phyloP scores from a whole-genome alignment of 2,888 invertebrate species.

The Drosophila macrospina region DNA sequence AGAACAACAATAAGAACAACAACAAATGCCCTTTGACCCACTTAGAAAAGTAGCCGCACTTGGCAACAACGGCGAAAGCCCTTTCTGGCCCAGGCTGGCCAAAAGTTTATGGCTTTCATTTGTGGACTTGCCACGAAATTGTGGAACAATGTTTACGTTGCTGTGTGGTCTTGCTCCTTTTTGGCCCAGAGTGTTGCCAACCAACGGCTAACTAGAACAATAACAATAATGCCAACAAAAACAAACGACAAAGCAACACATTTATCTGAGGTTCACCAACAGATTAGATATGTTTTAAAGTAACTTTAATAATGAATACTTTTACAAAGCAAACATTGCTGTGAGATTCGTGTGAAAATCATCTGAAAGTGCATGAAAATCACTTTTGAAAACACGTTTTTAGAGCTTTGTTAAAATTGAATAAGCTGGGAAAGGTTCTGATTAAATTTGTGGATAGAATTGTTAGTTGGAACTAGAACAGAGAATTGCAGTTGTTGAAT shows the following conservation, averaged over 20 bases:
- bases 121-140: conserved; percentile 53
- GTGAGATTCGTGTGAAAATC: background rate
- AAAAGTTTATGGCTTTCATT: conserved; percentile 72
- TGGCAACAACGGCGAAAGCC: conserved; percentile 19
- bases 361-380: background rate
- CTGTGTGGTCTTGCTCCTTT: conserved; percentile 33
- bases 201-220: conserved; percentile 37
- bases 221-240: conserved; percentile 16
- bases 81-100: conserved; percentile 12
- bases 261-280: conserved; percentile 49
- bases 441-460: too few species aligned
- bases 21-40: conserved; percentile 57
- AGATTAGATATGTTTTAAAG: conserved; percentile 15
- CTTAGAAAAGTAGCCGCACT: conserved; percentile 41
- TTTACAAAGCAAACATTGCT: conserved; percentile 9
- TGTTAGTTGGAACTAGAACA: too few species aligned
- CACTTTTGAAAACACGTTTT: too few species aligned
- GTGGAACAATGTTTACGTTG: conserved; percentile 67
- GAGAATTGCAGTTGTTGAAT: too few species aligned
- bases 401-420: too few species aligned
- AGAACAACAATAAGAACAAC: background rate
- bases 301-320: conserved; percentile 23
- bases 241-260: conserved; percentile 7
- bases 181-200: conserved; percentile 30
- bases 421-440: too few species aligned